A percentile compares a stretch with the other conserved stretches of the same genome.
These are phyloP conservation scores for Acestrorhynchus altus DNA, from an alignment of 2,797 vertebrate genomes.

Conservation along the genomic window DNA sequence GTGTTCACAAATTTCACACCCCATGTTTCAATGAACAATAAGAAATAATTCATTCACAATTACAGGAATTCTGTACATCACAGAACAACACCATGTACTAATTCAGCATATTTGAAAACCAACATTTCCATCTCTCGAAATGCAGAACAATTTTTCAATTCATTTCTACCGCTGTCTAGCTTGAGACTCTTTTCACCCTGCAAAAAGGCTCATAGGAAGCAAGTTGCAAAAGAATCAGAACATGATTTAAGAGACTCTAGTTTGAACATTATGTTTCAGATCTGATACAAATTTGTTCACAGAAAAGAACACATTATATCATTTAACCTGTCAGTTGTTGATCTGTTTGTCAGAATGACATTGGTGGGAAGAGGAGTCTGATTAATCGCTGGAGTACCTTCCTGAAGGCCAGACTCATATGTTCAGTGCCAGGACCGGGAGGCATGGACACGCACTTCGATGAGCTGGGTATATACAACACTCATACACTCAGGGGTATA, in stretches of 20 bases:
- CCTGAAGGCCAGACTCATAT: constrained; percentile 82
- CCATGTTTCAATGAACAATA: too few species aligned
- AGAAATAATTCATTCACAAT: too few species aligned
- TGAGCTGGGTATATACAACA: constrained; percentile 75
- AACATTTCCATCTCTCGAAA: neutral
- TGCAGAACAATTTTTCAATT: neutral
- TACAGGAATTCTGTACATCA: too few species aligned
- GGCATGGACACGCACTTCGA: constrained; percentile 86
- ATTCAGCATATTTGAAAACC: constrained; percentile 9
- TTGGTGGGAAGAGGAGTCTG: constrained; percentile 84
- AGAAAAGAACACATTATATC: neutral
- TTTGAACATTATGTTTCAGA: neutral
- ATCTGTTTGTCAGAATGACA: constrained; percentile 78
- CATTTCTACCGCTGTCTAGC: neutral
- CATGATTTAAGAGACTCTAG: constrained; percentile 11
- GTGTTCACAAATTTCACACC: too few species aligned
- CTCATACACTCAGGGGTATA: neutral
- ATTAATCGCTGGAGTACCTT: constrained; percentile 91
- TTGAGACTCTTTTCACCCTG: neutral
- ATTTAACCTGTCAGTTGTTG: neutral
- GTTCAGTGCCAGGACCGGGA: constrained; percentile 81
- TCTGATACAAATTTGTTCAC: neutral
- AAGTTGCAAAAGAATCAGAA: neutral
- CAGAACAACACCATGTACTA: neutral
- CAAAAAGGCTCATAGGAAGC: neutral